These are phyloP conservation scores for Melitaea cinxia DNA, from an alignment of 1,140 invertebrate species.

Conservation along the genomic window DNA sequence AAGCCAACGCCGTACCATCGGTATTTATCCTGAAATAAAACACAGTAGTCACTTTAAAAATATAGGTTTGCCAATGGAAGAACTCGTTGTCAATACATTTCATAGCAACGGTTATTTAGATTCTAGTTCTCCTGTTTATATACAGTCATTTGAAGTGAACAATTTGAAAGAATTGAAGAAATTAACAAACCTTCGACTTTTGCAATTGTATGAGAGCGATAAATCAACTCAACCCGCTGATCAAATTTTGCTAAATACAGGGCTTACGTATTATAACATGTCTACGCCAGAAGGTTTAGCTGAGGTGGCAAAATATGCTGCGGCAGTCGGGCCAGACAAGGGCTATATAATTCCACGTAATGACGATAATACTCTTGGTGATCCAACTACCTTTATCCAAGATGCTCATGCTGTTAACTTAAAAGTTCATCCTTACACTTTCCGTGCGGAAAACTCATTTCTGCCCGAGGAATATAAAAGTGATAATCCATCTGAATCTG, in stretches of 20 bases:
- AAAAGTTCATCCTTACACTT: conserved; percentile 74
- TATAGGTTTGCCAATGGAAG: conserved; percentile 64
- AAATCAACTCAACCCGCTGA: conserved; percentile 56
- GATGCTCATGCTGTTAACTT: conserved; percentile 65
- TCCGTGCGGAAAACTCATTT: conserved; percentile 66
- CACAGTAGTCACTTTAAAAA: conserved; percentile 65
- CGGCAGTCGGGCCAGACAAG: conserved; percentile 72
- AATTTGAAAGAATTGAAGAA: conserved; percentile 69
- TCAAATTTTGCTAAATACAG: conserved; percentile 51
- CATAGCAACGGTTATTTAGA: conserved; percentile 61
- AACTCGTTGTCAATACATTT: conserved; percentile 58
- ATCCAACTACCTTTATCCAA: conserved; percentile 55
- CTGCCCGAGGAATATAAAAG: conserved; percentile 67
- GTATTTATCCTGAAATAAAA: conserved; percentile 76
- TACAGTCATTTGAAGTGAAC: conserved; percentile 73
- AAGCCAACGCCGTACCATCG: conserved; percentile 54
- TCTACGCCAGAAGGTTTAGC: conserved; percentile 61
- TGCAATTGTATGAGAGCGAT: conserved; percentile 59
- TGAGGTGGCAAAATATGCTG: conserved; percentile 67
- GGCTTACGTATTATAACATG: conserved; percentile 66
- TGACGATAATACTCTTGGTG: conserved; percentile 51
- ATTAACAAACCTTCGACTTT: conserved; percentile 61
- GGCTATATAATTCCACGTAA: conserved; percentile 65
- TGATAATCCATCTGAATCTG: conserved; percentile 43
- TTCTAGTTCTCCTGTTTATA: conserved; percentile 56